Conservation (phyloP, 2,797 vertebrate species). For the Thripadectes ignobilis region DNA sequence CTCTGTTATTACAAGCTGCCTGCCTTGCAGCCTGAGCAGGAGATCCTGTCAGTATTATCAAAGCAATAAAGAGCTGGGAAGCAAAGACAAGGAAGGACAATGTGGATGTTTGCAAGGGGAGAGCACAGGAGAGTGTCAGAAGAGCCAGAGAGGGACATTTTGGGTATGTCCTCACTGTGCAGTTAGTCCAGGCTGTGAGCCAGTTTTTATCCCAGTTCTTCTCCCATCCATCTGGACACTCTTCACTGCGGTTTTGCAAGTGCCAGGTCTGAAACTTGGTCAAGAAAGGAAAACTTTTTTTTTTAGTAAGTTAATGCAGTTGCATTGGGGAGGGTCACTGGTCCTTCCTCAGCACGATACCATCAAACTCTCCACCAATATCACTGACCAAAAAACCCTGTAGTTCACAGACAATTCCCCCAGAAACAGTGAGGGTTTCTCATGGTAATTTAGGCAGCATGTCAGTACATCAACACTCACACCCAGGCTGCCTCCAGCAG, state of each 20-base stretch:
- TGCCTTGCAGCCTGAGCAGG: background rate
- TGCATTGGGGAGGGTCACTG: fast-evolving
- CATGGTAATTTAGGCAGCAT: background rate
- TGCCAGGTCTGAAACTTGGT: background rate
- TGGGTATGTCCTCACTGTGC: background rate
- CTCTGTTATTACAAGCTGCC: background rate
- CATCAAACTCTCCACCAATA: fast-evolving
- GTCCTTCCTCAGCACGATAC: background rate
- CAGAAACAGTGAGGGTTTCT: background rate
- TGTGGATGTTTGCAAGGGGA: background rate
- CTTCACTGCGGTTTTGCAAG: background rate
- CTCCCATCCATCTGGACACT: background rate
- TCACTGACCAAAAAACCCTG: fast-evolving
- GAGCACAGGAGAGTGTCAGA: background rate
- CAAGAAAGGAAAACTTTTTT: background rate
- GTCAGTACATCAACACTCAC: background rate
- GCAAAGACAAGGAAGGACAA: background rate
- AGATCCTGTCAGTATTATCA: background rate
- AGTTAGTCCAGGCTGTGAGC: background rate
- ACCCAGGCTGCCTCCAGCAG: background rate
- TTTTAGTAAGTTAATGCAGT: background rate
- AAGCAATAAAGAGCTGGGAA: slow-evolving; percentile 5
- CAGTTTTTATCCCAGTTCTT: background rate
- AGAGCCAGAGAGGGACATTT: background rate
- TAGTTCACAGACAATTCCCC: background rate